phyloP scores from a whole-genome alignment of 2,113 vertebrate genomes.

The Sceloporus tristichus region DNA sequence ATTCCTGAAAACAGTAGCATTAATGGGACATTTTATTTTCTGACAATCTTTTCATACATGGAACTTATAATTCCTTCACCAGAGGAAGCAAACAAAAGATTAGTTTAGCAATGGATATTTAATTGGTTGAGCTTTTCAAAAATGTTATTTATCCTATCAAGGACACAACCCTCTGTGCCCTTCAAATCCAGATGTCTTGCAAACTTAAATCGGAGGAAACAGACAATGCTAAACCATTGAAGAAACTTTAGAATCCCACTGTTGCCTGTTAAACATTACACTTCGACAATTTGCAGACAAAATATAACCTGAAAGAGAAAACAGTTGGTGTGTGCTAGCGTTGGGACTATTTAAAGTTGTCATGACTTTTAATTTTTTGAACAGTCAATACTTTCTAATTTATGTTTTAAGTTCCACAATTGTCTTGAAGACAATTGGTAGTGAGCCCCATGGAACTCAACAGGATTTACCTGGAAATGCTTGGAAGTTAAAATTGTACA shows the following conservation, averaged over 20 bases:
- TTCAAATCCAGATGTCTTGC: conserved; percentile 9
- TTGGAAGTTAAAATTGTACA: too few relatives aligned
- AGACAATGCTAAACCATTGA: conserved; percentile 23
- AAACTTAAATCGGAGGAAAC: neutral
- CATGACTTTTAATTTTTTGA: neutral
- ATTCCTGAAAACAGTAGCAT: conserved; percentile 6
- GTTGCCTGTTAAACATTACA: neutral
- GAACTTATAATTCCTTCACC: neutral
- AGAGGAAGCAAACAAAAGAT: conserved; percentile 9
- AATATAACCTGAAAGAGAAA: neutral
- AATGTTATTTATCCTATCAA: conserved; percentile 51
- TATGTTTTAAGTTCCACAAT: neutral
- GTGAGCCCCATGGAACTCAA: neutral
- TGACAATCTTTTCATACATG: neutral
- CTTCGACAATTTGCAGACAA: neutral
- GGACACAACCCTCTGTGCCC: conserved; percentile 30
- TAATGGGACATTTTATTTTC: neutral
- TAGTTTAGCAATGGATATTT: neutral
- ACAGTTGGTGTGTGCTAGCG: neutral
- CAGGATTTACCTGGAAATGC: neutral
- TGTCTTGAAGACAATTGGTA: neutral
- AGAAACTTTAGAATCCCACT: conserved; percentile 14
- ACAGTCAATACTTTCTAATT: neutral
- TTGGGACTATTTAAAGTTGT: neutral
- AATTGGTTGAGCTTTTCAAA: conserved; percentile 4